Evolutionary conservation across 1,140 invertebrate species (phyloP).

Genomic region (Drosophila murphyi): DNA sequence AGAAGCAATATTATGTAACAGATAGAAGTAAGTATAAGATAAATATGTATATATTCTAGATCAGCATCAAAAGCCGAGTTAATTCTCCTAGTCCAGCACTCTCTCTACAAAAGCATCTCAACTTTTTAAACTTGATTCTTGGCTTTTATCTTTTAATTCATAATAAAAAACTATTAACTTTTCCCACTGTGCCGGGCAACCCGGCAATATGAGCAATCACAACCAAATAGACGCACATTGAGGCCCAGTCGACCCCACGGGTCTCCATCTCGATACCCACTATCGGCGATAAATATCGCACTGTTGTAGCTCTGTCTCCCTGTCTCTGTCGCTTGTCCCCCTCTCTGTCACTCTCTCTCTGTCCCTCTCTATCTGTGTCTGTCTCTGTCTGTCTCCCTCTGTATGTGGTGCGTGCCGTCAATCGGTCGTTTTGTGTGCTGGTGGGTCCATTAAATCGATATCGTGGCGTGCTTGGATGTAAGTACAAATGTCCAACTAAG

Average conservation of each 20-base stretch:
- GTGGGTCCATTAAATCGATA: slow-evolving; percentile 63
- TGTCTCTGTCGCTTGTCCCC: too few species aligned
- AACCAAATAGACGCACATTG: slow-evolving; percentile 17
- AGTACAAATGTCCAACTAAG: slow-evolving; percentile 63
- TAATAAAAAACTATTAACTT: too few species aligned
- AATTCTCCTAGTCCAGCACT: too few species aligned
- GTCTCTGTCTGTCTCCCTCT: background rate
- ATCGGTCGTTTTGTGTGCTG: slow-evolving; percentile 36
- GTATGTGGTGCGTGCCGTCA: slow-evolving; percentile 33
- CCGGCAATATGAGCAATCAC: slow-evolving; percentile 21
- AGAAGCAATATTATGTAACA: too few species aligned
- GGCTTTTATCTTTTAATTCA: too few species aligned
- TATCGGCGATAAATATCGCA: slow-evolving; percentile 72
- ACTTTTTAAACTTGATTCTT: too few species aligned
- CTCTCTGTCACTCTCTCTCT: background rate
- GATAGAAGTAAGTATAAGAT: too few species aligned
- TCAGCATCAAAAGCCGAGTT: too few species aligned
- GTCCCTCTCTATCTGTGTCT: background rate
- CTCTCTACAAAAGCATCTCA: too few species aligned
- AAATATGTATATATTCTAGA: too few species aligned
- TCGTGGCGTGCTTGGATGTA: slow-evolving; percentile 61
- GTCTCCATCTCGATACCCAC: slow-evolving; percentile 36
- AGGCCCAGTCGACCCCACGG: slow-evolving; percentile 38
- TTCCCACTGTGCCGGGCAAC: slow-evolving; percentile 5
- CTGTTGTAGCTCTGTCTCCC: slow-evolving; percentile 35